A percentile compares a stretch with the other conserved stretches of the same genome.
Conservation (phyloP, 2,113 vertebrate species). For the Vidua macroura region DNA sequence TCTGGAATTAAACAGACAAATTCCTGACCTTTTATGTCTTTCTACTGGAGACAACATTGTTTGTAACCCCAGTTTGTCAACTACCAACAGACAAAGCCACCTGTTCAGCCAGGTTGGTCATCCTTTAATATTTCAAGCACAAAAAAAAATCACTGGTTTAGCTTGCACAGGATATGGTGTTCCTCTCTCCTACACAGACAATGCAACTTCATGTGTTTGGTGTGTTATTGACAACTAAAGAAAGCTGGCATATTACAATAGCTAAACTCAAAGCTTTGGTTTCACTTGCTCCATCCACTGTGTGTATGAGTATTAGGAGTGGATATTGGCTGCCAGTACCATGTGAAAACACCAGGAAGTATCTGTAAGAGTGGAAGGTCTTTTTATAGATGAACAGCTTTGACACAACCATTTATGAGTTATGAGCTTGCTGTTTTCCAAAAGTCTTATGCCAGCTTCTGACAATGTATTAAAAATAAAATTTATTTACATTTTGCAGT, state of each 20-base stretch:
- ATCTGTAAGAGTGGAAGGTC: background rate
- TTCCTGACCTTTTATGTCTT: too few relatives aligned
- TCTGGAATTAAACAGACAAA: too few relatives aligned
- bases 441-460: background rate
- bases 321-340: accelerated
- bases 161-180: background rate
- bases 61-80: too few relatives aligned
- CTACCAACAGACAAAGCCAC: background rate
- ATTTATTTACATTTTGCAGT: background rate
- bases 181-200: background rate
- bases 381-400: background rate
- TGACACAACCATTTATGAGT: background rate
- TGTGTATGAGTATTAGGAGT: background rate
- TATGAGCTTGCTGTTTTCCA: background rate
- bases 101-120: background rate
- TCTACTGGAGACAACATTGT: too few relatives aligned
- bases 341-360: background rate
- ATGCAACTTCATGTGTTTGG: background rate
- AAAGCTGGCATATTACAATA: background rate
- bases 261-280: background rate
- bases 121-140: background rate
- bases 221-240: background rate
- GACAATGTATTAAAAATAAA: background rate
- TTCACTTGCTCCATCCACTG: background rate
- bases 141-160: background rate